phyloP scores from a whole-genome alignment of 2,113 vertebrate species.

The Aramus guarauna region DNA sequence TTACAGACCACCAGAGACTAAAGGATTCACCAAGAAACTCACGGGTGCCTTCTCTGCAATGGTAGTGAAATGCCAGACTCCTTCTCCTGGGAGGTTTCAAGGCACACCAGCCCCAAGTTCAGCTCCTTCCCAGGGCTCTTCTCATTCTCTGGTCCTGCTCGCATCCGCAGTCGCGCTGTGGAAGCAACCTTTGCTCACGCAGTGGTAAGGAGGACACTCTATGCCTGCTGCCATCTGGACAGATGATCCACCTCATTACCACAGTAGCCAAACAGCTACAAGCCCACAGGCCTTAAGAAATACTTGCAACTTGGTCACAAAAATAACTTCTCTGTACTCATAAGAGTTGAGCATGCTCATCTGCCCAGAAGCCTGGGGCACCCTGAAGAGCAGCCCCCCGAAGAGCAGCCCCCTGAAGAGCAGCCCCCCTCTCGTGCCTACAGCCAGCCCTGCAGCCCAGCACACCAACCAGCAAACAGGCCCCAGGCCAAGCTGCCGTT shows the following conservation, averaged over 20 bases:
- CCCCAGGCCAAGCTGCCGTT: fast-evolving
- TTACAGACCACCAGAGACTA: constrained; percentile 69
- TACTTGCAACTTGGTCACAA: background rate
- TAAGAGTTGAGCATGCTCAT: background rate
- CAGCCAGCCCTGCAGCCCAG: background rate
- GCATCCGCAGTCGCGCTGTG: fast-evolving
- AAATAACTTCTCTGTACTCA: background rate
- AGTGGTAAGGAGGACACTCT: background rate
- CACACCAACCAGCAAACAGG: background rate
- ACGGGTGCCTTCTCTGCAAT: constrained; percentile 41
- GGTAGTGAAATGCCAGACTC: background rate
- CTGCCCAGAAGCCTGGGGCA: background rate
- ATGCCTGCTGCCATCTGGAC: background rate
- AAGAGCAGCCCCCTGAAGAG: too few species aligned
- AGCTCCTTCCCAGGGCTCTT: background rate
- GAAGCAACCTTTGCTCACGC: background rate
- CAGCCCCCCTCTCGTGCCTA: background rate
- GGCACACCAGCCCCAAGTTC: background rate
- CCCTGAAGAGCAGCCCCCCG: background rate
- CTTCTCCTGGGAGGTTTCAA: constrained; percentile 11
- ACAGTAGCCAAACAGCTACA: background rate
- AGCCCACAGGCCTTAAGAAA: background rate
- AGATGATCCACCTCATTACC: fast-evolving
- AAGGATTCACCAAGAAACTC: constrained; percentile 55
- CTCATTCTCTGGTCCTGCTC: background rate